These are phyloP conservation scores for Pterois miles DNA, from an alignment of 2,797 vertebrate genomes.

Conservation along the genomic window DNA sequence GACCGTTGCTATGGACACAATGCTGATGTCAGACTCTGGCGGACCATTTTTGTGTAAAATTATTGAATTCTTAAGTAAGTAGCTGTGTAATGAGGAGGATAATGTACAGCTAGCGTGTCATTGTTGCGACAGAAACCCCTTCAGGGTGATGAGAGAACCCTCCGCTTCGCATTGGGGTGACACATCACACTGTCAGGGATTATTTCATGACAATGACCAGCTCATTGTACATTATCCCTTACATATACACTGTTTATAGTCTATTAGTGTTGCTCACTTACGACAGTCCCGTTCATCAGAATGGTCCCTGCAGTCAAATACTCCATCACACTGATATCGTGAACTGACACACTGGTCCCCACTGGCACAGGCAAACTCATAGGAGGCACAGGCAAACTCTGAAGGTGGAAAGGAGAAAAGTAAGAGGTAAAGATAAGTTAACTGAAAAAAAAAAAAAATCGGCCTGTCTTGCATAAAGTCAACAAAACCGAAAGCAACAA, in stretches of 20 bases:
- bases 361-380: slow-evolving; percentile 89
- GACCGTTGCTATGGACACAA: too few species aligned
- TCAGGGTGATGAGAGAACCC: too few species aligned
- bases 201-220: too few species aligned
- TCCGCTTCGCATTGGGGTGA: too few species aligned
- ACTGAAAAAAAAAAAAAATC: neutral
- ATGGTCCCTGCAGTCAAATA: slow-evolving; percentile 93
- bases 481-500: neutral
- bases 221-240: too few species aligned
- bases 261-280: slow-evolving; percentile 78
- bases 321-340: slow-evolving; percentile 89
- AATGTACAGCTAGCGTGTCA: too few species aligned
- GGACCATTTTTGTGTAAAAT: too few species aligned
- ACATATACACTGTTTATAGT: neutral
- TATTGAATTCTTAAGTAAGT: too few species aligned
- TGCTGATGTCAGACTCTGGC: too few species aligned
- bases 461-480: neutral
- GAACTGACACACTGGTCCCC: slow-evolving; percentile 88
- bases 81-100: too few species aligned
- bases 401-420: slow-evolving; percentile 6
- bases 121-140: too few species aligned
- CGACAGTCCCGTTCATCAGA: slow-evolving; percentile 92
- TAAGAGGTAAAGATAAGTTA: neutral
- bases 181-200: too few species aligned
- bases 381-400: slow-evolving; percentile 89